These are phyloP conservation scores for Drosophila albomicans DNA, from an alignment of 1,140 invertebrate species.

Conservation along the genomic window DNA sequence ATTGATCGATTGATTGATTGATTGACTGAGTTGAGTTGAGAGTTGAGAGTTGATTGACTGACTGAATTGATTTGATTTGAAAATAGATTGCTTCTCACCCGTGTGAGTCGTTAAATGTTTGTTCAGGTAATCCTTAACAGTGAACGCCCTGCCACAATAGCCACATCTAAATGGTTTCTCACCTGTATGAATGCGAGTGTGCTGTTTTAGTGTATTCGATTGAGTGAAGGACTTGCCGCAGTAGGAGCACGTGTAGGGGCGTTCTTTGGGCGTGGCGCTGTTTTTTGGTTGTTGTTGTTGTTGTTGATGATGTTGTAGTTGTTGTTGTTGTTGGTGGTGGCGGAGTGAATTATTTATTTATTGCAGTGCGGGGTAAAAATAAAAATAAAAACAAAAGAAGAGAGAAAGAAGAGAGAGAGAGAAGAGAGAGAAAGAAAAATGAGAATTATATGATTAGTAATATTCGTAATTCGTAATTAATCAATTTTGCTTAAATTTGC, in stretches of 20 bases:
- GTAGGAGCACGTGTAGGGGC: slow-evolving; percentile 88
- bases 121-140: slow-evolving; percentile 85
- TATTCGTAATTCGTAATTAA: slow-evolving; percentile 48
- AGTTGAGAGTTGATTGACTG: slow-evolving; percentile 67
- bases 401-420: slow-evolving; percentile 58
- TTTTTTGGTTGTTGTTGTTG: slow-evolving; percentile 27
- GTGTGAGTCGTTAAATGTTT: slow-evolving; percentile 85
- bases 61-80: slow-evolving; percentile 84
- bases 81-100: slow-evolving; percentile 85
- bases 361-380: slow-evolving; percentile 62
- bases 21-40: slow-evolving; percentile 62
- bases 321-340: background rate
- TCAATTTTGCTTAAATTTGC: slow-evolving; percentile 42
- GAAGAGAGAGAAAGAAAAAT: slow-evolving; percentile 72
- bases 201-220: slow-evolving; percentile 85
- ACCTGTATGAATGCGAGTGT: slow-evolving; percentile 85
- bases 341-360: slow-evolving; percentile 23
- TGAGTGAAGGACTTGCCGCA: slow-evolving; percentile 90
- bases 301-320: slow-evolving; percentile 17
- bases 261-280: slow-evolving; percentile 84
- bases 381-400: slow-evolving; percentile 45
- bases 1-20: slow-evolving; percentile 74
- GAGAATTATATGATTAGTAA: slow-evolving; percentile 80
- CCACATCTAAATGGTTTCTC: slow-evolving; percentile 85
- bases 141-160: slow-evolving; percentile 85